phyloP scores from a whole-genome alignment of 2,797 vertebrate genomes.

The Danio jaintianensis region DNA sequence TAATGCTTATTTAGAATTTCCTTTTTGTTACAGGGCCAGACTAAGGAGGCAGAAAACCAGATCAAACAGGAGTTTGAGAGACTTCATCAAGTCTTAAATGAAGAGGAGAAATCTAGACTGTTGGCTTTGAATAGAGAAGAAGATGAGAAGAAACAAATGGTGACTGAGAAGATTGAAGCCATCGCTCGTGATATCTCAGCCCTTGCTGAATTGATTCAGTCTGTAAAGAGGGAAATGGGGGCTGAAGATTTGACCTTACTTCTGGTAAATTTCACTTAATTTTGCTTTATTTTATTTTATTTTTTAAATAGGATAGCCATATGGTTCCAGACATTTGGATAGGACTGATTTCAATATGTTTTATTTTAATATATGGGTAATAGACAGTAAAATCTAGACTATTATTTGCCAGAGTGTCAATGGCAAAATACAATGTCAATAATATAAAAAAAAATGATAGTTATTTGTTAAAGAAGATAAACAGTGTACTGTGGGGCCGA shows the following conservation, averaged over 20 bases:
- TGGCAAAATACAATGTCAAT: background rate
- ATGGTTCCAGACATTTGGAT: background rate
- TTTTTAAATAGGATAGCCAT: background rate
- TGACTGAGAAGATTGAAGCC: slow-evolving; percentile 57
- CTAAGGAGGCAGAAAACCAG: slow-evolving; percentile 70
- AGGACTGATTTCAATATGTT: background rate
- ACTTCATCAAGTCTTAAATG: slow-evolving; percentile 65
- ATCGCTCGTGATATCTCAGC: slow-evolving; percentile 57
- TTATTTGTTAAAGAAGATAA: background rate
- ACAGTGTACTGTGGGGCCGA: background rate
- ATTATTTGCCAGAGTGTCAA: background rate
- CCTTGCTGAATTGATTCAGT: slow-evolving; percentile 67
- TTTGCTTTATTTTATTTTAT: background rate
- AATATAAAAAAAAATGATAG: background rate
- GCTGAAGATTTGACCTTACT: slow-evolving; percentile 71
- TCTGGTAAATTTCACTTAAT: slow-evolving; percentile 46
- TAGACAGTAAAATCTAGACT: background rate
- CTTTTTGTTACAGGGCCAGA: slow-evolving; percentile 69
- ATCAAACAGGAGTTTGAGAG: slow-evolving; percentile 77
- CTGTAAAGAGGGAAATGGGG: slow-evolving; percentile 75
- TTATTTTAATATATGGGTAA: background rate
- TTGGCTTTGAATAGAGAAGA: slow-evolving; percentile 70
- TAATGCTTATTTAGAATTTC: background rate
- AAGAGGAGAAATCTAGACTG: slow-evolving; percentile 71
- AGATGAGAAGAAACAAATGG: slow-evolving; percentile 61